phyloP scores from a whole-genome alignment of 2,797 vertebrate species.

The Acanthurus leucopareius region DNA sequence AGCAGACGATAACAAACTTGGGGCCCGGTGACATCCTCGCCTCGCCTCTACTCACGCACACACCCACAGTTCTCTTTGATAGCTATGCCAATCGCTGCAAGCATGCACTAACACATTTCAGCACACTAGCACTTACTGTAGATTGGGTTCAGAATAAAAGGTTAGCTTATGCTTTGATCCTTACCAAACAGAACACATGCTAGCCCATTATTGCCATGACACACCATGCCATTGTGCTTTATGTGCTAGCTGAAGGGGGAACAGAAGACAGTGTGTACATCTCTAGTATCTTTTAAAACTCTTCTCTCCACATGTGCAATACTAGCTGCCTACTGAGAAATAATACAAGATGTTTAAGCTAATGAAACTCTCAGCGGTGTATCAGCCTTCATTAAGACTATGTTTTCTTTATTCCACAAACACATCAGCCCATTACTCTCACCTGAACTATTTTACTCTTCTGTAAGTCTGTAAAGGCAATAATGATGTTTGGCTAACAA shows the following conservation, averaged over 20 bases:
- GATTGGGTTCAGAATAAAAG: conserved; percentile 62
- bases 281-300: conserved; percentile 46
- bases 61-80: conserved; percentile 64
- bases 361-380: conserved; percentile 69
- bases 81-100: conserved; percentile 60
- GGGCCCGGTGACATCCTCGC: conserved; percentile 51
- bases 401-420: conserved; percentile 57
- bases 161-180: conserved; percentile 64
- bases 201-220: conserved; percentile 48
- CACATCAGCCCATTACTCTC: conserved; percentile 60
- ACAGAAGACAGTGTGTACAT: conserved; percentile 35
- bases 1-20: conserved; percentile 57
- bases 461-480: conserved; percentile 32
- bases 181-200: conserved; percentile 51
- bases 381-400: conserved; percentile 65
- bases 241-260: conserved; percentile 37
- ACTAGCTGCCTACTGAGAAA: conserved; percentile 65
- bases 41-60: conserved; percentile 38
- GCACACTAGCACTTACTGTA: conserved; percentile 49
- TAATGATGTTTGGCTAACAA: conserved; percentile 5
- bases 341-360: conserved; percentile 72
- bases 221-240: conserved; percentile 40
- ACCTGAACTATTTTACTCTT: conserved; percentile 56
- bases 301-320: conserved; percentile 50
- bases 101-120: conserved; percentile 63